These are phyloP conservation scores for Drosophila ironensis DNA, from an alignment of 1,140 invertebrate species.

Conservation along the genomic window DNA sequence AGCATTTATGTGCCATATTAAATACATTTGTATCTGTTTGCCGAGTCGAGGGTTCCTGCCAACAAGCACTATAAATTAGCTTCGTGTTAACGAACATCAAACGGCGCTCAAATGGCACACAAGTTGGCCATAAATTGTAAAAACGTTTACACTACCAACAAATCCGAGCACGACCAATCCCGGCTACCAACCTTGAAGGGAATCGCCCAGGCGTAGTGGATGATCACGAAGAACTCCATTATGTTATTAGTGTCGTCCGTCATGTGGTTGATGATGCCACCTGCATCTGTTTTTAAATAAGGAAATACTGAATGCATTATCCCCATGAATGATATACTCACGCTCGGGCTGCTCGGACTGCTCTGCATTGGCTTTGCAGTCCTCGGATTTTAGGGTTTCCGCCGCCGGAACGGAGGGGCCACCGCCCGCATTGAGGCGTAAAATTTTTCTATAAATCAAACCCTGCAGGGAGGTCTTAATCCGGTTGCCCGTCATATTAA, in stretches of 20 bases:
- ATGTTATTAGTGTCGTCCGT: conserved; percentile 91
- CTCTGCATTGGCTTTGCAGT: not conserved
- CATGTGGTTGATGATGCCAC: conserved; percentile 90
- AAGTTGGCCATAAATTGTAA: conserved; percentile 66
- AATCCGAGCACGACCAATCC: not conserved
- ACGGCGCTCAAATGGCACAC: conserved; percentile 55
- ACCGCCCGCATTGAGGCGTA: conserved; percentile 70
- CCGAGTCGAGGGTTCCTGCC: conserved; percentile 14
- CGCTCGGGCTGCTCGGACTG: not conserved
- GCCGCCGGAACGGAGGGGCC: conserved; percentile 22
- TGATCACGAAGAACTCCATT: conserved; percentile 92
- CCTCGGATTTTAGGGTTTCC: conserved; percentile 15
- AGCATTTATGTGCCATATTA: conserved; percentile 44
- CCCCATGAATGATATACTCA: not conserved
- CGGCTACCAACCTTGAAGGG: conserved; percentile 88
- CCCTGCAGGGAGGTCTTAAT: conserved; percentile 91
- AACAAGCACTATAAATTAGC: conserved; percentile 56
- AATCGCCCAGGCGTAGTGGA: conserved; percentile 93
- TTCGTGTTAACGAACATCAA: conserved; percentile 26
- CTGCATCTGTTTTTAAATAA: conserved; percentile 65
- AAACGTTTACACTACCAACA: conserved; percentile 17
- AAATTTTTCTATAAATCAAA: conserved; percentile 82
- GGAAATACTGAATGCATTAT: not conserved
- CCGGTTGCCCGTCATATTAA: conserved; percentile 91
- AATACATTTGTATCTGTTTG: conserved; percentile 28